Evolutionary conservation across 2,888 invertebrate species (phyloP).

Genomic region (Mesochorus sp.): DNA sequence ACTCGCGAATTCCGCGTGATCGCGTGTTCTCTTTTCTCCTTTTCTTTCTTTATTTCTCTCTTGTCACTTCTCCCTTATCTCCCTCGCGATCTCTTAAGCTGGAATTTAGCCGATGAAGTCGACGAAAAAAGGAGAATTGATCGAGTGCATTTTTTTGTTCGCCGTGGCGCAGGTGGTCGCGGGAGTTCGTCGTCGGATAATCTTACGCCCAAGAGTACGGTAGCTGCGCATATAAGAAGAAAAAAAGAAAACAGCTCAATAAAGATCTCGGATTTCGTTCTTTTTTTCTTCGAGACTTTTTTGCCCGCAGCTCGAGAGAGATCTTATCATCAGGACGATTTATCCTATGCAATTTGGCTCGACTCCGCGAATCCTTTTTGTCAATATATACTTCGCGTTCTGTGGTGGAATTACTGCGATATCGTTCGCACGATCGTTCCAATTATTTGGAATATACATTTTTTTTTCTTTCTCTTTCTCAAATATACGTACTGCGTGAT

Average conservation of each 20-base stretch:
- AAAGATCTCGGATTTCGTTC: conserved; percentile 34
- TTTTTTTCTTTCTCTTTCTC: background rate
- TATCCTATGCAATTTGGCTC: conserved; percentile 11
- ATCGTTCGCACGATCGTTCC: conserved; percentile 1
- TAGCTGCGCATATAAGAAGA: conserved; percentile 18
- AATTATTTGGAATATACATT: conserved; percentile 12
- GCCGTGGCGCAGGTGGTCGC: conserved; percentile 1
- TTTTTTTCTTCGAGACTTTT: background rate
- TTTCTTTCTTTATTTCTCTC: no score
- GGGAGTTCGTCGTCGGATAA: background rate
- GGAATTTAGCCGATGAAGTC: conserved; percentile 31
- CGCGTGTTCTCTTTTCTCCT: background rate
- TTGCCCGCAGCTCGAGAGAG: background rate
- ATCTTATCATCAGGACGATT: conserved; percentile 38
- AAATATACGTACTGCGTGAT: no score
- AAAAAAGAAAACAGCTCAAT: conserved; percentile 10
- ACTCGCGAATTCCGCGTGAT: background rate
- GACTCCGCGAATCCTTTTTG: background rate
- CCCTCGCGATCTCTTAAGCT: conserved; percentile 27
- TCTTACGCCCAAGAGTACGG: conserved; percentile 9
- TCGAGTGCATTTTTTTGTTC: conserved; percentile 19
- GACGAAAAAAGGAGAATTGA: conserved; percentile 27
- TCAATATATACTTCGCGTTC: background rate
- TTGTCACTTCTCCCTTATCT: conserved; percentile 35
- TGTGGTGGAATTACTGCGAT: no score